Percentiles rank a stretch among this genome's conserved stretches.
phyloP scores from a whole-genome alignment of 2,797 vertebrate genomes.

The Varecia variegata region DNA sequence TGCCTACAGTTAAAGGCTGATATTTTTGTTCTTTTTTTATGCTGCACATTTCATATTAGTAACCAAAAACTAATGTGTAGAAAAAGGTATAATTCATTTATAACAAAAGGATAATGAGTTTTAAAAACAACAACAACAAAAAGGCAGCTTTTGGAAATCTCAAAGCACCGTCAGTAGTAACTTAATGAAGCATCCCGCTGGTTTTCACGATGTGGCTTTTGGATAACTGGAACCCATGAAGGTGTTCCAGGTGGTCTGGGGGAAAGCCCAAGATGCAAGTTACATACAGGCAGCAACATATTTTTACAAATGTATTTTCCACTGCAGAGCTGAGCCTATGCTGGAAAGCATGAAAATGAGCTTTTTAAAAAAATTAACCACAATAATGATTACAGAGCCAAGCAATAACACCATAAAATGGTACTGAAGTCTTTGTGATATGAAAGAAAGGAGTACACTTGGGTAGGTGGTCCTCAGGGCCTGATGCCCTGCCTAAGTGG shows the following conservation, averaged over 20 bases:
- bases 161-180: background rate
- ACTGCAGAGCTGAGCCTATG: slow-evolving; percentile 7
- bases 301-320: slow-evolving; percentile 70
- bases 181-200: background rate
- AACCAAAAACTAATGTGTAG: background rate
- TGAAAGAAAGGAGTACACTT: slow-evolving; percentile 1
- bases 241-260: slow-evolving; percentile 68
- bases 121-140: background rate
- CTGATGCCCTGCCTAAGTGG: background rate
- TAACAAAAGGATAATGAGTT: slow-evolving; percentile 10
- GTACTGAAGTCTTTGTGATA: slow-evolving; percentile 12
- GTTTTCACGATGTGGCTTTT: slow-evolving; percentile 20
- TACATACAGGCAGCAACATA: background rate
- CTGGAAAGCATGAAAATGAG: slow-evolving; percentile 53
- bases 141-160: background rate
- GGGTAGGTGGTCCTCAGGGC: slow-evolving; percentile 25
- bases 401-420: slow-evolving; percentile 44
- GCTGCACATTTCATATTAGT: slow-evolving; percentile 7
- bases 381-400: slow-evolving; percentile 62
- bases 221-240: background rate
- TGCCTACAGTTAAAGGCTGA: slow-evolving; percentile 25
- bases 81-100: slow-evolving; percentile 3
- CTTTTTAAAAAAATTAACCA: slow-evolving; percentile 32
- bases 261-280: slow-evolving; percentile 36
- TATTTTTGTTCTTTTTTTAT: slow-evolving; percentile 55